phyloP scores from a whole-genome alignment of 2,888 invertebrate genomes.

The Gisinianus flammeolus region DNA sequence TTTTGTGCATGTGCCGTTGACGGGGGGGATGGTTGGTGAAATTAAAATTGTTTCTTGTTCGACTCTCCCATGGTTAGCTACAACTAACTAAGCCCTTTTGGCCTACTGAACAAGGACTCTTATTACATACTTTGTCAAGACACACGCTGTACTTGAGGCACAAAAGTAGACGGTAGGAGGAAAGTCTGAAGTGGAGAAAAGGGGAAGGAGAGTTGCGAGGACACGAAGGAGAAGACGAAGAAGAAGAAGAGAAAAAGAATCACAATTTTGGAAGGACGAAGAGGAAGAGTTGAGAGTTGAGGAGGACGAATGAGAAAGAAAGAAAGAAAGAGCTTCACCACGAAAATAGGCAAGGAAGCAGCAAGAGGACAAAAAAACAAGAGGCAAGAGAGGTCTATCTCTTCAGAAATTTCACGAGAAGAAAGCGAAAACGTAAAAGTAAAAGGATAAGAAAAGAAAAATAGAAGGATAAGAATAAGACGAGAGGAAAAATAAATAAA shows the following conservation, averaged over 20 bases:
- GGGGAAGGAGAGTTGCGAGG: background rate
- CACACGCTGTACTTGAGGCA: background rate
- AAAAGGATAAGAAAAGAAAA: background rate
- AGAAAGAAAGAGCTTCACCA: background rate
- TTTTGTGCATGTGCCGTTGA: slow-evolving; percentile 2
- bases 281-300: background rate
- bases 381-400: too few relatives aligned
- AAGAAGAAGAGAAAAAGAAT: background rate
- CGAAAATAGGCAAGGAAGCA: background rate
- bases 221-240: background rate
- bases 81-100: slow-evolving; percentile 6
- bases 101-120: slow-evolving; percentile 17
- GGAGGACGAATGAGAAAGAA: background rate
- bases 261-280: background rate
- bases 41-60: slow-evolving; percentile 28
- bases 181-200: background rate
- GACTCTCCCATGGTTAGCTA: background rate
- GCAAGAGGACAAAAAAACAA: too few relatives aligned
- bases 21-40: slow-evolving; percentile 3
- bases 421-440: background rate
- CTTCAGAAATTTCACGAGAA: too few relatives aligned
- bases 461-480: background rate
- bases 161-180: background rate
- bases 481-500: background rate
- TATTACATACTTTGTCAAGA: slow-evolving; percentile 5